These are phyloP conservation scores for Anarrhichthys ocellatus DNA, from an alignment of 2,113 vertebrate genomes.

Conservation along the genomic window DNA sequence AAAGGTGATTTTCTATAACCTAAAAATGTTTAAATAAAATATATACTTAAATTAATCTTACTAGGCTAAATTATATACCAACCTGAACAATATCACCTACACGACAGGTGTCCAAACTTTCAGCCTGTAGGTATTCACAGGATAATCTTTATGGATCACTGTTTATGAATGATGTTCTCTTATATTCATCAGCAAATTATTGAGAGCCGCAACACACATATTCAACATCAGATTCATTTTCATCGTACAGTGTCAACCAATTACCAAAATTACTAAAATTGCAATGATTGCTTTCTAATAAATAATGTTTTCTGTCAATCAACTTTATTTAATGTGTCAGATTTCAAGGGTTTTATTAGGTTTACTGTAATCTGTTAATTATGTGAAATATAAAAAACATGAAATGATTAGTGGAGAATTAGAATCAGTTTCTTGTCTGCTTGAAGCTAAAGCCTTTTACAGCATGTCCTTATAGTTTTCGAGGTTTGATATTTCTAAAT, in stretches of 20 bases:
- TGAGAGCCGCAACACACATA: background rate
- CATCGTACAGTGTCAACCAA: slow-evolving; percentile 1
- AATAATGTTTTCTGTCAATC: background rate
- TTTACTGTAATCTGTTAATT: background rate
- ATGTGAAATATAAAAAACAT: background rate
- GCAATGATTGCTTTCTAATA: background rate
- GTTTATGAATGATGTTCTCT: slow-evolving; percentile 13
- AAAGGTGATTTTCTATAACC: background rate
- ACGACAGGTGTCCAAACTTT: background rate
- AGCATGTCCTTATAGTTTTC: background rate
- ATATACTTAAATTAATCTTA: background rate
- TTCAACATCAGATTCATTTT: slow-evolving; percentile 6
- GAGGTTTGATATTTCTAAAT: background rate
- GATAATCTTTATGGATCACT: slow-evolving; percentile 21
- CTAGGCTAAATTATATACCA: background rate
- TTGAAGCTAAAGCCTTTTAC: background rate
- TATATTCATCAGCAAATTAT: slow-evolving; percentile 15
- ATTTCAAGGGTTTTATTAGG: background rate
- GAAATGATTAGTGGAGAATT: background rate
- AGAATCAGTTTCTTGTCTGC: background rate
- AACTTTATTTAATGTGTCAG: background rate
- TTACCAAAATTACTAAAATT: slow-evolving; percentile 25
- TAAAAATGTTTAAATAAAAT: too few relatives aligned
- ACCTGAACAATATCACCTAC: background rate
- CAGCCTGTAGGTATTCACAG: slow-evolving; percentile 25